Evolutionary conservation across 2,113 vertebrate genomes (phyloP).

Genomic region (Hemibates koningsi): DNA sequence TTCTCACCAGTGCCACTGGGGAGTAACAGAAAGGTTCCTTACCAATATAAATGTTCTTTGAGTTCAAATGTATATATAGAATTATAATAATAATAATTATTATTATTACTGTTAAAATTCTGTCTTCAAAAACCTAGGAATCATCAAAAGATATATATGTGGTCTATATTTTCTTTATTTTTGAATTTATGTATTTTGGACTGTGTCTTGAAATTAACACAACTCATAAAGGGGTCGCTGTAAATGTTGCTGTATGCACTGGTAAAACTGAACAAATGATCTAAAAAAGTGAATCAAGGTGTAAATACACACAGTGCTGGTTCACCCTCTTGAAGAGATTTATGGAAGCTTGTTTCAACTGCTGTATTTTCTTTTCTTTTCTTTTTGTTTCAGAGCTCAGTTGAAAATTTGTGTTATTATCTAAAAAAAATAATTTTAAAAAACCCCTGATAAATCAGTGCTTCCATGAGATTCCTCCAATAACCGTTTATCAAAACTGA

Average conservation of each 20-base stretch:
- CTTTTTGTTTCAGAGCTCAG: background rate
- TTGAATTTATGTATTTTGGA: background rate
- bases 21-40: background rate
- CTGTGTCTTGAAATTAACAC: background rate
- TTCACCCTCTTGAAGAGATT: background rate
- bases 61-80: background rate
- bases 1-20: background rate
- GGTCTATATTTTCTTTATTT: background rate
- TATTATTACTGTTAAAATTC: background rate
- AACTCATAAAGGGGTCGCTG: background rate
- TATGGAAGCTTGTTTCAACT: background rate
- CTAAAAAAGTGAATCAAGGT: background rate
- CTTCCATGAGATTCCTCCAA: background rate
- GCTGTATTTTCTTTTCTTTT: background rate
- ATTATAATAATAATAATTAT: fast-evolving
- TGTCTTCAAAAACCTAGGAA: background rate
- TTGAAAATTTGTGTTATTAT: background rate
- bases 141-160: background rate
- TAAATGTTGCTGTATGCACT: background rate
- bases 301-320: background rate
- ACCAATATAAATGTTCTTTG: background rate
- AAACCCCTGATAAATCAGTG: fast-evolving
- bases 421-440: fast-evolving
- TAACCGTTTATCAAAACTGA: background rate
- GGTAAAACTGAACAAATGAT: background rate